Evolutionary conservation across 2,797 vertebrate genomes (phyloP).

Genomic region (Carapus acus): DNA sequence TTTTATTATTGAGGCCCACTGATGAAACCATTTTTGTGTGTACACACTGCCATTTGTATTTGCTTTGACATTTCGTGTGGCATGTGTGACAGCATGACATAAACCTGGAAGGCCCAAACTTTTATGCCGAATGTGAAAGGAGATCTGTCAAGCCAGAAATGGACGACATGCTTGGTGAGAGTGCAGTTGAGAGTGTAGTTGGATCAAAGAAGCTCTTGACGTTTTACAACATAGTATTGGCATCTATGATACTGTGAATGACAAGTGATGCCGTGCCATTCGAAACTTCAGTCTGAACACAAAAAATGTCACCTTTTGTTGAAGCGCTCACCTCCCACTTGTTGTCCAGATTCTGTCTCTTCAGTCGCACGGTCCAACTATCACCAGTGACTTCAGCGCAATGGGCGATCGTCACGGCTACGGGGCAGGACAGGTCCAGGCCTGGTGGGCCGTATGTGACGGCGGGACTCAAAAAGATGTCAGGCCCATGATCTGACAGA

Average conservation of each 20-base stretch:
- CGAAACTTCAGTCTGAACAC: too few species aligned
- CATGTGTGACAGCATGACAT: slow-evolving; percentile 37
- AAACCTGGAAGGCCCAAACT: slow-evolving; percentile 36
- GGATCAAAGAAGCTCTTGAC: slow-evolving; percentile 37
- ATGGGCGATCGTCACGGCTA: slow-evolving; percentile 86
- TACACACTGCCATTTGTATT: slow-evolving; percentile 41
- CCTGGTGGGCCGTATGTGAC: slow-evolving; percentile 86
- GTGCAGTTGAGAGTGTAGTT: slow-evolving; percentile 37
- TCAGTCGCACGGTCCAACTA: slow-evolving; percentile 85
- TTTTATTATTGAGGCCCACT: slow-evolving; percentile 25
- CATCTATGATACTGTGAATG: slow-evolving; percentile 15
- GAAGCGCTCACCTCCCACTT: slow-evolving; percentile 91
- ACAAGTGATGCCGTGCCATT: too few species aligned
- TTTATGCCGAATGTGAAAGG: slow-evolving; percentile 47
- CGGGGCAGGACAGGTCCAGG: slow-evolving; percentile 77
- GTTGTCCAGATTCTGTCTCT: slow-evolving; percentile 77
- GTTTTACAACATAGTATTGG: slow-evolving; percentile 33
- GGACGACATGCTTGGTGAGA: slow-evolving; percentile 37
- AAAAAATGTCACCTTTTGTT: too few species aligned
- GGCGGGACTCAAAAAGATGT: slow-evolving; percentile 84
- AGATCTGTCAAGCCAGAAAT: slow-evolving; percentile 55
- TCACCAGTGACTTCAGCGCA: slow-evolving; percentile 79
- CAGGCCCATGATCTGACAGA: slow-evolving; percentile 75
- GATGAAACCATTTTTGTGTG: slow-evolving; percentile 28
- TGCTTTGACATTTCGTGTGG: slow-evolving; percentile 38